Percentiles rank a stretch among this genome's conserved stretches.
Conservation (phyloP, 2,888 invertebrate genomes). For the Busseola fusca region DNA sequence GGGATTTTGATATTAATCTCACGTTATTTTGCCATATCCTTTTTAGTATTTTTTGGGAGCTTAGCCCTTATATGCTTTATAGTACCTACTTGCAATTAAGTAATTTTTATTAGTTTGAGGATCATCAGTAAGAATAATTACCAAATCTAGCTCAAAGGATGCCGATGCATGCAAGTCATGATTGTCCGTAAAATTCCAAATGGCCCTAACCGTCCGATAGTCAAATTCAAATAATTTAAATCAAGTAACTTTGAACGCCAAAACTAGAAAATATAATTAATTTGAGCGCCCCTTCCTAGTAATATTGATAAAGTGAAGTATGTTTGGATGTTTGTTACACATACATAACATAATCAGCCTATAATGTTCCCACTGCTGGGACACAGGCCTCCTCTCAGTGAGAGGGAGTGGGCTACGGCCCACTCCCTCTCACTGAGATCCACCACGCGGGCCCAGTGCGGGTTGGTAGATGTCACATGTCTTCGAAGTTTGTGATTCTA, state of each 20-base stretch:
- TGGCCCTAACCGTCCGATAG: background rate
- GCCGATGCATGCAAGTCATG: background rate
- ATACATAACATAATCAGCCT: too few relatives aligned
- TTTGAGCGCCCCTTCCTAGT: background rate
- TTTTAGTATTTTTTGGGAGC: slow-evolving; percentile 22
- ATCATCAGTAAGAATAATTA: background rate
- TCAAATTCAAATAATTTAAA: too few relatives aligned
- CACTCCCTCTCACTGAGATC: too few relatives aligned
- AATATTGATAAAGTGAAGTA: background rate
- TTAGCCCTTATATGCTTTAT: slow-evolving; percentile 16
- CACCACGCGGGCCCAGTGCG: too few relatives aligned
- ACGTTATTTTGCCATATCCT: background rate
- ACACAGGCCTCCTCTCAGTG: too few relatives aligned
- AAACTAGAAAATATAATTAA: background rate
- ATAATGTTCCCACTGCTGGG: too few relatives aligned
- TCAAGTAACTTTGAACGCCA: too few relatives aligned
- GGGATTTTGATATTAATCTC: slow-evolving; percentile 28
- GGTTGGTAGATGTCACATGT: too few relatives aligned
- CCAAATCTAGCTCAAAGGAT: background rate
- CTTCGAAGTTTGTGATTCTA: too few relatives aligned
- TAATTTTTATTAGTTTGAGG: background rate
- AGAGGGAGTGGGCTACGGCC: too few relatives aligned
- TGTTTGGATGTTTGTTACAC: background rate
- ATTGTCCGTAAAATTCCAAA: background rate
- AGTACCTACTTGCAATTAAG: background rate